A percentile compares a stretch with the other conserved stretches of the same genome.
Evolutionary conservation across 2,113 vertebrate species (phyloP).

Genomic region (Xiphorhynchus elegans): DNA sequence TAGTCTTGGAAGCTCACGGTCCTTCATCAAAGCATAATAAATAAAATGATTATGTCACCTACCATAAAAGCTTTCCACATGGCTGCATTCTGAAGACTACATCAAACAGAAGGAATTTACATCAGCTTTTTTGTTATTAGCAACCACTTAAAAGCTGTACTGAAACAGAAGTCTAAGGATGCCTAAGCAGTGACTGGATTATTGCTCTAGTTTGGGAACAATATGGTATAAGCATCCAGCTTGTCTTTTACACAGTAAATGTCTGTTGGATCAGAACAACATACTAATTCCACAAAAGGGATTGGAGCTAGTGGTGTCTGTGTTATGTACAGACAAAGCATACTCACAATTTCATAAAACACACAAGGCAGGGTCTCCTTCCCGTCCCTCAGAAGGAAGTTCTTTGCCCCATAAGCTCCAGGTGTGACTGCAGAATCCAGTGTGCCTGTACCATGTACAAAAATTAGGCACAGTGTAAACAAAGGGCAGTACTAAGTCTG

Average conservation of each 20-base stretch:
- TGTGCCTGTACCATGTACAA: slow-evolving; percentile 74
- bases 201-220: neutral
- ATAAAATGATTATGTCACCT: neutral
- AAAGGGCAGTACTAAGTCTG: neutral
- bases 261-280: neutral
- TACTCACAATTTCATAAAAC: slow-evolving; percentile 95
- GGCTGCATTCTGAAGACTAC: neutral
- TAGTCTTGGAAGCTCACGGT: slow-evolving; percentile 88
- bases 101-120: neutral
- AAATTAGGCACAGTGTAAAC: neutral
- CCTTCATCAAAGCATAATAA: slow-evolving; percentile 75
- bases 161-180: neutral
- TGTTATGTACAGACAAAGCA: neutral
- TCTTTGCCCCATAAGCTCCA: slow-evolving; percentile 85
- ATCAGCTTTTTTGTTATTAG: neutral
- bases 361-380: slow-evolving; percentile 85
- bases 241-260: neutral
- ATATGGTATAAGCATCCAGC: neutral
- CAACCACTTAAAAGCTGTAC: neutral
- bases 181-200: neutral
- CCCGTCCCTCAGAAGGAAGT: slow-evolving; percentile 90
- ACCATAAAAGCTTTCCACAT: neutral
- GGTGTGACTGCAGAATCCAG: slow-evolving; percentile 92
- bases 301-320: neutral
- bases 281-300: neutral